A percentile compares a stretch with the other conserved stretches of the same genome.
Evolutionary conservation across 2,113 vertebrate species (phyloP).

Genomic region (Ellobius talpinus): DNA sequence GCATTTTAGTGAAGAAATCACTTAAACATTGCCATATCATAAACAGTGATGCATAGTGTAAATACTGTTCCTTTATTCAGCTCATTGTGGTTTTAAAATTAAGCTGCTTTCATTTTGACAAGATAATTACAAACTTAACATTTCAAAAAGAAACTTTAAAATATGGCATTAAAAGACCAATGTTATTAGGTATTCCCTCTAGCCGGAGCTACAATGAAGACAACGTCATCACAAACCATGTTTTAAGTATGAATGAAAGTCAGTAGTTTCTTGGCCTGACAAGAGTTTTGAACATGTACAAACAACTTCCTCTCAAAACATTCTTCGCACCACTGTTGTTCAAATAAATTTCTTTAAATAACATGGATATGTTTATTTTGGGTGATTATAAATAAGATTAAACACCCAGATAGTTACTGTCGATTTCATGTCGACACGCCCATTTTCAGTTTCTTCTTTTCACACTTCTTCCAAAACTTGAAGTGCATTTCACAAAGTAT

Average conservation of each 20-base stretch:
- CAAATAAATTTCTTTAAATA: slow-evolving; percentile 37
- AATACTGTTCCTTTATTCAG: not conserved
- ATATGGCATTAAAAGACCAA: not conserved
- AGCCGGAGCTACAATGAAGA: not conserved
- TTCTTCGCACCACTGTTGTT: slow-evolving; percentile 6
- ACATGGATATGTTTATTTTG: not conserved
- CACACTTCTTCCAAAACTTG: slow-evolving; percentile 2
- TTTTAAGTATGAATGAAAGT: not conserved
- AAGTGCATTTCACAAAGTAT: not conserved
- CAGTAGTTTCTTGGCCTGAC: not conserved
- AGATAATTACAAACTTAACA: not conserved
- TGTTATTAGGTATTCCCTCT: not conserved
- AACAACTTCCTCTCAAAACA: not conserved
- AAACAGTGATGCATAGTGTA: not conserved
- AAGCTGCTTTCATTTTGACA: not conserved
- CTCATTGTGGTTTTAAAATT: not conserved
- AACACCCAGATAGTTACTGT: slow-evolving; percentile 8
- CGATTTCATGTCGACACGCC: not conserved
- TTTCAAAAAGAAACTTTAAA: not conserved
- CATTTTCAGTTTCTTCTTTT: not conserved
- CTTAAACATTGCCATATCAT: not conserved
- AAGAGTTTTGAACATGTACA: slow-evolving; percentile 21
- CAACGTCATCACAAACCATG: not conserved
- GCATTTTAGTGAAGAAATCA: not conserved
- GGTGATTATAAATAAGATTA: not conserved